Base-by-base conservation (phyloP, 2,113 vertebrate genomes). In the Colistium nudipinnis region DNA sequence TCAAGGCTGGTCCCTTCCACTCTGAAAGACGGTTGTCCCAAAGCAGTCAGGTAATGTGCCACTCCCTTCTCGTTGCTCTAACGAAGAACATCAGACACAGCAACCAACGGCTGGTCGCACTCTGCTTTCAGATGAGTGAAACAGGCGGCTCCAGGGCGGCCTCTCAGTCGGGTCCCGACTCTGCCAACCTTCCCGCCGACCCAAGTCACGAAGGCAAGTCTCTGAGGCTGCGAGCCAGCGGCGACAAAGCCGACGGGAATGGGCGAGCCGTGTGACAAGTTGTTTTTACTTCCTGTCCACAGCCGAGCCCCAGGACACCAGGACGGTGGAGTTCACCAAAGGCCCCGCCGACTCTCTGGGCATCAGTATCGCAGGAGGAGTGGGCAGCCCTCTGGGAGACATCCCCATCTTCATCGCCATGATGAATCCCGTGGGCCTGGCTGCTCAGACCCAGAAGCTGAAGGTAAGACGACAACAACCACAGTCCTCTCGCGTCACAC, bases 341-440 rank as follows among this genome's bases (percentile, higher is more conserved):
- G 94, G 90, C 1, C 93, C 95, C 49, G 24, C 70, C 10, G 97
- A 99, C 70, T 97, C 95, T 6, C 53, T 99, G 79, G 98, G 98
- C 12, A 90, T 99, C 86, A 98, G 97, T 65, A 97, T 99, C 87
- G 97, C 98, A 12, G 98, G 97, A 30, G 98, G 98, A n/a, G 89
- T 97, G 52, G 97, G 96, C 68, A 99, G 98, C 86, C 96, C 96
- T 0, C 93, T 99, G 35, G 98, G 98, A 1, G 96, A 99, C 43
- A 96, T 98, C 56, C 98, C 98, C 11, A 95, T 99, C 83, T 99
- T 98, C 79, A 98, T 99, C 66, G 98, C 98, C 54, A 98, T 99
- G 96, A 98, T 99, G 95, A 97, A 99, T 65, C 95, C 96, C 0
- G 93, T 94, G 24, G 97, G 97, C 75, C 91, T 98, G 59, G 98